Base-by-base conservation (phyloP, 64 coral and sea anemone genomes). In the Pocillopora damicornis region DNA sequence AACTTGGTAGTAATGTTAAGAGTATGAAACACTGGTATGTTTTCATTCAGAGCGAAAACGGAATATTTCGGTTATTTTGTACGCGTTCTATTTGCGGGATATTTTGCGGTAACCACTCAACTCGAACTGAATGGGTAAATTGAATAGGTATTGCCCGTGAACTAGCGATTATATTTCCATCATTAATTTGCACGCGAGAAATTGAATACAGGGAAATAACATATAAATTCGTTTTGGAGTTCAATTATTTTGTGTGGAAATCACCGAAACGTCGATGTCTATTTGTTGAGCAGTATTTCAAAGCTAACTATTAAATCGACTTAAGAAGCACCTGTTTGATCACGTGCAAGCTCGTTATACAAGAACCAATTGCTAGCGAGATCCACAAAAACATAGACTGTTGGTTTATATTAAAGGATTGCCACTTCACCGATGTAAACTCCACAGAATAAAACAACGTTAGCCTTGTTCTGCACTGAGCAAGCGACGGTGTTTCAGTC, bases 381-480 rank as follows among this genome's bases (percentile, higher is more conserved):
- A 17, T 58, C 72, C 11, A 85, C 37, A 18, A 68, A 67, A 83
- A 67, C 63, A 66, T 42, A 13, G 35, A 63, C 78, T 61, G 13
- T 60, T 11, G 78, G 1, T 68, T 63, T 68, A 85, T 22, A 72
- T 58, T 71, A 34, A 65, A n/a, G 36, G 16, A 13, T 72, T 73
- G 60, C 17, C 80, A 73, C 81, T 81, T 63, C 63, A 35, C 60
- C 60, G 79, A 63, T 15, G 75, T 77, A 72, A 73, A 85, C 36
- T 72, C 5, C n/a, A 72, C 81, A 38, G 72, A 73, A 72, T 73
- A 63, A 85, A 85, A 85, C 62, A 72, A 56, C 61, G 64, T 85
- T 58, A 85, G 42, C 37, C 25, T 26, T 51, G 37, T 13, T 51
- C 42, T 51, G 42, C 42, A 51, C 42, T 51, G 42, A 26, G 18